A percentile compares a stretch with the other conserved stretches of the same genome.
phyloP scores from a whole-genome alignment of 2,113 vertebrate species.

The Rhinoptilus africanus region DNA sequence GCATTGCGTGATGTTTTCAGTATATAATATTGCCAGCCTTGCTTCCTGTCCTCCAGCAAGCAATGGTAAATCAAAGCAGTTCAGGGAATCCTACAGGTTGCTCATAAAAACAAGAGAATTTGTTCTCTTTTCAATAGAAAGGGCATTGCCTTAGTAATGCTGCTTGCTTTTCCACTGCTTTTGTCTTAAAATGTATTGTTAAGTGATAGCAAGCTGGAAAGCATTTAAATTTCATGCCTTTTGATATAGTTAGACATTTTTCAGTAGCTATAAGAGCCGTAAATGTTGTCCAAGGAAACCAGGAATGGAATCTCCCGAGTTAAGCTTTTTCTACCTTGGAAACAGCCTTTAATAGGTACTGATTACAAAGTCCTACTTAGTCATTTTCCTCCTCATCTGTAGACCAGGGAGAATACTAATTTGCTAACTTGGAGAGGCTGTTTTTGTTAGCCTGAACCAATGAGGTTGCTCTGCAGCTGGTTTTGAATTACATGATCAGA shows the following conservation, averaged over 20 bases:
- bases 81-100: conserved; percentile 60
- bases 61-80: not conserved
- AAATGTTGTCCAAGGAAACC: not conserved
- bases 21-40: not conserved
- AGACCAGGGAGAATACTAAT: conserved; percentile 26
- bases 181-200: not conserved
- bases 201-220: not conserved
- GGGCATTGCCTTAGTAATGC: not conserved
- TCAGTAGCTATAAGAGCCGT: not conserved
- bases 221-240: not conserved
- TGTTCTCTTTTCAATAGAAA: not conserved
- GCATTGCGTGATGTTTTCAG: not conserved
- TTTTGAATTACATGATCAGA: conserved; percentile 28
- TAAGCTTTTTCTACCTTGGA: not conserved
- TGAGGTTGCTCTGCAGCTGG: not conserved
- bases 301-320: not conserved
- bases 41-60: conserved; percentile 11
- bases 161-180: not conserved
- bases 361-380: not conserved
- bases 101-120: not conserved
- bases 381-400: not conserved
- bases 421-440: not conserved
- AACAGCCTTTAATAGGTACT: conserved; percentile 4
- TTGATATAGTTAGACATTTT: not conserved
- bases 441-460: conserved; percentile 34